These are phyloP conservation scores for Grantiella picta DNA, from an alignment of 2,113 vertebrate species.

Conservation along the genomic window DNA sequence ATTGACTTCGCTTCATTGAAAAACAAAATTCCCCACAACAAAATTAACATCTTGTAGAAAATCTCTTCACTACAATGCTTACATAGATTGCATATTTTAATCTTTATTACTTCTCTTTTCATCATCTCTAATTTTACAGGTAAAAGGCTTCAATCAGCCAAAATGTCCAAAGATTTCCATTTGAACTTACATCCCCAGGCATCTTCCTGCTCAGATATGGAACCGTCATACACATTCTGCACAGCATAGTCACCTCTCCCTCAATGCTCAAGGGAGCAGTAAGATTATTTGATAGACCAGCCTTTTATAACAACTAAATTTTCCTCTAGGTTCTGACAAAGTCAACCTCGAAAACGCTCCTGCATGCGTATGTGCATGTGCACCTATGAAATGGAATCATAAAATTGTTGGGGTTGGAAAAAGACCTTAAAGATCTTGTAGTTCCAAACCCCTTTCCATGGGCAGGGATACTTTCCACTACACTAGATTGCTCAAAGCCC, in stretches of 20 bases:
- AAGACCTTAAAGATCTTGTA: not conserved
- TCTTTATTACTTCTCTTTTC: not conserved
- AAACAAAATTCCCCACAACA: not conserved
- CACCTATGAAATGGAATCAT: not conserved
- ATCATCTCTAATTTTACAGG: not conserved
- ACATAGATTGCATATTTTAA: not conserved
- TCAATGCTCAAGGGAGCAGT: not conserved
- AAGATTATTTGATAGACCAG: not conserved
- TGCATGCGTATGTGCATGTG: accelerated
- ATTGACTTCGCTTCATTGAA: not conserved
- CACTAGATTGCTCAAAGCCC: not conserved
- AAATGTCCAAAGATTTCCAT: not conserved
- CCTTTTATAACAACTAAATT: not conserved
- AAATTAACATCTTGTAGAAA: not conserved
- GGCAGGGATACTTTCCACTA: not conserved
- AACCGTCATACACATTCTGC: accelerated
- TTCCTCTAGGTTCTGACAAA: not conserved
- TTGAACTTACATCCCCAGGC: not conserved
- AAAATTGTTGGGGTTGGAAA: not conserved
- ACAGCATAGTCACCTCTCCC: not conserved
- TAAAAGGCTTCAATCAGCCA: not conserved
- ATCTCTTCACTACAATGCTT: not conserved
- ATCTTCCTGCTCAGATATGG: not conserved
- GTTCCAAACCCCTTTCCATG: not conserved
- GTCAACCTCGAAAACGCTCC: not conserved